Conservation (phyloP, 2,113 vertebrate species). For the Cinclus cinclus region DNA sequence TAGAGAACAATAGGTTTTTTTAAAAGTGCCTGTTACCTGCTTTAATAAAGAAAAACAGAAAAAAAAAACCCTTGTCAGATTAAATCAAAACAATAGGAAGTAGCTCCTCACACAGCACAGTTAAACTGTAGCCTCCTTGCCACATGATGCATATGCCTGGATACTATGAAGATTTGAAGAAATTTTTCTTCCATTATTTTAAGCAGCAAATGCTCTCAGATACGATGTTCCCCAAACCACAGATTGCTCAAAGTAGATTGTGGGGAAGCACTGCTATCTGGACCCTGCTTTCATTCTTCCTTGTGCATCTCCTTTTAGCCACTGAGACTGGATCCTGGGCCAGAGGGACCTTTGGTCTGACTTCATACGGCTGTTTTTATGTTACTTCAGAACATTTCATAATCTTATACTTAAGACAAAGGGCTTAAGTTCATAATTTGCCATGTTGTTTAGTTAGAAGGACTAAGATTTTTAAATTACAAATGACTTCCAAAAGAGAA, state of each 20-base stretch:
- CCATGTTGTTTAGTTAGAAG: not conserved
- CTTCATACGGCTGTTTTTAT: slow-evolving; percentile 4
- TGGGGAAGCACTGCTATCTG: not conserved
- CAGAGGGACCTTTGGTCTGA: slow-evolving; percentile 46
- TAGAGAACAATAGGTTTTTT: not conserved
- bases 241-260: not conserved
- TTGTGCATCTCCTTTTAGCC: slow-evolving; percentile 10
- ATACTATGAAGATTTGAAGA: not conserved
- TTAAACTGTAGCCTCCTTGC: not conserved
- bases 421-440: not conserved
- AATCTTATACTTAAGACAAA: not conserved
- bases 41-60: not conserved
- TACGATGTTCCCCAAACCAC: not conserved
- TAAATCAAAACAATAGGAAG: not conserved
- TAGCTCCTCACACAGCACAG: not conserved
- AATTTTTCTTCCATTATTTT: not conserved
- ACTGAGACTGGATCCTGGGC: not conserved
- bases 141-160: not conserved
- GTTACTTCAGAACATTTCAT: slow-evolving; percentile 20
- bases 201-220: not conserved
- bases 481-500: slow-evolving; percentile 33
- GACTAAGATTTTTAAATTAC: slow-evolving; percentile 36
- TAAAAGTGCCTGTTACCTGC: not conserved
- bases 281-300: not conserved
- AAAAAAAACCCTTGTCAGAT: not conserved